phyloP scores from a whole-genome alignment of 1,140 invertebrate genomes.

The Halotydeus destructor region DNA sequence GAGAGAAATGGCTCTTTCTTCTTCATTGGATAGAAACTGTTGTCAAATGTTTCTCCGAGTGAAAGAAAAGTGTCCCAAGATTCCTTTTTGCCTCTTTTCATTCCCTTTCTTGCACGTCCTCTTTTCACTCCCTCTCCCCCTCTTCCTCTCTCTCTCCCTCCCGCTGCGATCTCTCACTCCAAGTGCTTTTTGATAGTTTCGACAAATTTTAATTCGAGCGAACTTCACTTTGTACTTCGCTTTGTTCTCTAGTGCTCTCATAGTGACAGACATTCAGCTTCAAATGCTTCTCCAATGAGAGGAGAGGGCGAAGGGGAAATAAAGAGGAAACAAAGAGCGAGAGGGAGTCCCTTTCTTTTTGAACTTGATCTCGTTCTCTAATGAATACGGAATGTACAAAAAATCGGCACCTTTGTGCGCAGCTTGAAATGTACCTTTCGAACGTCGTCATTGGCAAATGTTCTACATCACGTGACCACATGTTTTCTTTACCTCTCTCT shows the following conservation, averaged over 20 bases:
- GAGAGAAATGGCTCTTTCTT: too few species aligned
- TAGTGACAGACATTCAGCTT: neutral
- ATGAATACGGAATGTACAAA: neutral
- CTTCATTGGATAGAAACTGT: too few species aligned
- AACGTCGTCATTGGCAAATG: neutral
- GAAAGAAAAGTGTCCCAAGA: too few species aligned
- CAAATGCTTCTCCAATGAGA: neutral
- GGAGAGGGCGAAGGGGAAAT: neutral
- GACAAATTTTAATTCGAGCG: neutral
- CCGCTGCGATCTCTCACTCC: neutral
- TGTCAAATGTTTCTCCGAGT: too few species aligned
- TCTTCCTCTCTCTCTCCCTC: too few species aligned
- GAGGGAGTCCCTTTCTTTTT: neutral
- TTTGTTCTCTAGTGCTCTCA: neutral
- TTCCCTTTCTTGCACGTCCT: too few species aligned
- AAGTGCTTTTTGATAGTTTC: neutral
- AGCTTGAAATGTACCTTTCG: neutral
- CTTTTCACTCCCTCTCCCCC: too few species aligned
- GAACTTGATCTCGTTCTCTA: neutral
- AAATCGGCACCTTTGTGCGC: neutral
- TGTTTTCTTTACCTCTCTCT: neutral
- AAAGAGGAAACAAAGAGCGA: neutral
- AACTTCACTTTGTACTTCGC: neutral
- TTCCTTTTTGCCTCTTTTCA: too few species aligned
- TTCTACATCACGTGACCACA: neutral